Evolutionary conservation across 1,140 invertebrate species (phyloP), one percentile per base, ranked within the genome.

Genomic region (Diabrotica undecimpunctata): DNA sequence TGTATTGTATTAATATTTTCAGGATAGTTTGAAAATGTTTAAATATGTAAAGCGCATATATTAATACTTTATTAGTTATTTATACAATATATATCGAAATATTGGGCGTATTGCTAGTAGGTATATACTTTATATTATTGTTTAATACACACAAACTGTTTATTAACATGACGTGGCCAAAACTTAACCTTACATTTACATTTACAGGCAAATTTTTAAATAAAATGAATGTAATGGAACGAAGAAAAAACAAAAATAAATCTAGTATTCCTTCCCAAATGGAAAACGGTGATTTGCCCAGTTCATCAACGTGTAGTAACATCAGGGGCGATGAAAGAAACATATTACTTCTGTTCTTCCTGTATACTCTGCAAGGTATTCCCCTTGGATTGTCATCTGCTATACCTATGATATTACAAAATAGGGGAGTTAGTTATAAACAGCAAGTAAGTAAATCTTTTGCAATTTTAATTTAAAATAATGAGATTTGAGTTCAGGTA

Each of bases 301-400:
- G 25, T 25, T 4, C 25, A 4, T 25, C 25, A 25, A 25, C 25
- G 25, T 54, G 52, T 61, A 66, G 69, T 63, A 46, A 70, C 50
- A 69, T 72, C 12, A 74, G 75, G 70, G 90, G 90, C 7, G 91
- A 93, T 79, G 83, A 86, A 70, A 77, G 82, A 52, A 93, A 92
- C 76, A 94, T 99, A 72, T 83, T 88, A 5, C 83, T 98, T 51
- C 82, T 99, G 53, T 84, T 97, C 66, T 94, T 97, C 77, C 82
- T 99, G 0, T 99, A 99, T 76, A 83, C 96, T 50, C 82, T 99
- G 6, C 96, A 99, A 86, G 97, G 96, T 1, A 95, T 99, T 78
- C 97, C 97, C 2, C 80, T 99, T 5, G 97, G 97, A 7, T 81
- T 99, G 12, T 92, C 90, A 52, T 90, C 90, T 11, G 94, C 95